These are phyloP conservation scores for Tinamus guttatus DNA, from an alignment of 2,113 vertebrate species.

Conservation along the genomic window DNA sequence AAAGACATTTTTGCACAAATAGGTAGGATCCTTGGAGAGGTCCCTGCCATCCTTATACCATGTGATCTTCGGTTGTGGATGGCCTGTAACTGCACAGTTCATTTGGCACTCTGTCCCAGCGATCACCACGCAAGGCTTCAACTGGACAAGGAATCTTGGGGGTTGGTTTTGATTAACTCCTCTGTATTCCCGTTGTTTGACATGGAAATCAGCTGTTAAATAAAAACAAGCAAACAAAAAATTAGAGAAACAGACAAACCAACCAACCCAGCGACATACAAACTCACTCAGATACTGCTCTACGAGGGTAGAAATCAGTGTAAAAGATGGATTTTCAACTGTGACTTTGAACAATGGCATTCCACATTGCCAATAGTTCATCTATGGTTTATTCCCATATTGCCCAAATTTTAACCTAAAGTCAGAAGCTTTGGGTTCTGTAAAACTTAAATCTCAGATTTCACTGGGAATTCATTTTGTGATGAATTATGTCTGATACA, in stretches of 20 bases:
- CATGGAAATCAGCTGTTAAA: conserved; percentile 74
- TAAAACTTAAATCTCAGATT: neutral
- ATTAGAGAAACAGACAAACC: neutral
- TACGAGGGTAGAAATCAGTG: neutral
- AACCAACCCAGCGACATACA: neutral
- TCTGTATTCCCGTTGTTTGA: conserved; percentile 64
- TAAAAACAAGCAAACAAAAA: neutral
- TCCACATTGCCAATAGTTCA: neutral
- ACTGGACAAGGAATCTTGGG: conserved; percentile 80
- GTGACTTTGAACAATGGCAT: neutral
- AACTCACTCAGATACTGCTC: neutral
- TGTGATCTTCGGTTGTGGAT: conserved; percentile 82
- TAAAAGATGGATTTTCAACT: neutral
- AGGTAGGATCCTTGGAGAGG: conserved; percentile 76
- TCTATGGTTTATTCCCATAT: neutral
- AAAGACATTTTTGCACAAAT: conserved; percentile 81
- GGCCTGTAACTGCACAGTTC: conserved; percentile 88
- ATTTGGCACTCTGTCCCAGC: conserved; percentile 85
- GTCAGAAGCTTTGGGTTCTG: neutral
- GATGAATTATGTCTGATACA: neutral
- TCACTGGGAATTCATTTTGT: neutral
- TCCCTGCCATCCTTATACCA: conserved; percentile 86
- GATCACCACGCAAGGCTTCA: conserved; percentile 84
- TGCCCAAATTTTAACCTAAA: neutral
- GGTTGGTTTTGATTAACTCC: conserved; percentile 75